Evolutionary conservation across 2,888 invertebrate genomes (phyloP), one percentile per base, ranked within the genome.

Genomic region (Entomobrya multifasciata): DNA sequence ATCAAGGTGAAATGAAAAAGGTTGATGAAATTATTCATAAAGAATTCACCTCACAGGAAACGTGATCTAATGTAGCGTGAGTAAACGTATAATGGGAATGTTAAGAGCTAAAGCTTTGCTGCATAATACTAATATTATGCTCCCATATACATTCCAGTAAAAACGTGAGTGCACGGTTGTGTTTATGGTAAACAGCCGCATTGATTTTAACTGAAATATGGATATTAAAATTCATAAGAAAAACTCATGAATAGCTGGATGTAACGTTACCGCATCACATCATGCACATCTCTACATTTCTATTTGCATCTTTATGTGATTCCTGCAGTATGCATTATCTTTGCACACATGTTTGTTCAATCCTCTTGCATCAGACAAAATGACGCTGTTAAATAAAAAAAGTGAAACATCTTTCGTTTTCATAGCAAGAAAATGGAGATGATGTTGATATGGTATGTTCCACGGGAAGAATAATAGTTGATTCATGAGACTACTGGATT

Each of bases 21-120:
- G 67, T 36, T 25, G 57, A 81, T 70, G 60, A 67, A 81, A 81
- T 81, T 81, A 81, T 81, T 81, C 81, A 81, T 81, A 57, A 81
- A 72, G 72, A 57, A 22, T 72, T 81, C 81, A 81, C 81, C 81
- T 81, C 72, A 30, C 72, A 72, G 70, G 67, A 81, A 81, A 80
- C 67, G 55, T 81, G 67, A 81, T 70, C 70, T 70, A 81, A 72
- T 72, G 70, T 60, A 70, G 52, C 52, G 52, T 81, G 67, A 41
- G 67, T 67, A 47, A 81, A 55, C 72, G 60, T 36, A 15, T 60
- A 70, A 67, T n/a, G n/a, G n/a, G n/a, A n/a, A n/a, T n/a, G n/a
- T n/a, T n/a, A n/a, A n/a, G n/a, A n/a, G n/a, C n/a, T n/a, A n/a
- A n/a, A n/a, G n/a, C n/a, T n/a, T n/a, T n/a, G n/a, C n/a, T n/a